Percentiles rank a stretch among this genome's conserved stretches.
These are phyloP conservation scores for Eristalis tenax DNA, from an alignment of 2,888 invertebrate genomes.

Conservation along the genomic window DNA sequence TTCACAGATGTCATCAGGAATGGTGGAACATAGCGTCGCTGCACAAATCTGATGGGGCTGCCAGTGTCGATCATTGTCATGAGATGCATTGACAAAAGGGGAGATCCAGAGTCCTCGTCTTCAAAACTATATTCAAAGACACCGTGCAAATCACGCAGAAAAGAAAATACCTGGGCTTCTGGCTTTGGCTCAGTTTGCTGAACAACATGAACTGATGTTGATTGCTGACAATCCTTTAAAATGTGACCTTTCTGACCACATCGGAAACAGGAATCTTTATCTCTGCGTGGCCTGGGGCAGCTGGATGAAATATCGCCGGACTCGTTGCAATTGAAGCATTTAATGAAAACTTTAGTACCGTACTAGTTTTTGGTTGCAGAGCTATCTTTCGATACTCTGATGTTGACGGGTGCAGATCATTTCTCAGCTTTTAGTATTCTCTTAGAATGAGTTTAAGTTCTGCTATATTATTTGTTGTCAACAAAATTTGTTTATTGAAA, in stretches of 20 bases:
- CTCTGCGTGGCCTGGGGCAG: slow-evolving; percentile 25
- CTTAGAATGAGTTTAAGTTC: slow-evolving; percentile 12
- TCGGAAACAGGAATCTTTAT: slow-evolving; percentile 25
- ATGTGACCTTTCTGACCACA: slow-evolving; percentile 36
- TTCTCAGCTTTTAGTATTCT: slow-evolving; percentile 30
- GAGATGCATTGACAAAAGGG: neutral
- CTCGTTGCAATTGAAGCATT: slow-evolving; percentile 36
- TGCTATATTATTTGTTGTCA: slow-evolving; percentile 22
- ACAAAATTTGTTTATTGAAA: slow-evolving; percentile 28
- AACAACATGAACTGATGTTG: slow-evolving; percentile 2
- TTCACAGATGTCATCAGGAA: slow-evolving; percentile 16
- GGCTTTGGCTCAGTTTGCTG: neutral
- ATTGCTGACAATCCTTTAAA: slow-evolving; percentile 16
- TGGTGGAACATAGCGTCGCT: slow-evolving; percentile 17
- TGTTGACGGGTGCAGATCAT: slow-evolving; percentile 13
- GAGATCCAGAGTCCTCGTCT: neutral
- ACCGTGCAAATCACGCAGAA: slow-evolving; percentile 31
- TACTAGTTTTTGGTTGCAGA: neutral
- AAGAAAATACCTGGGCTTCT: neutral
- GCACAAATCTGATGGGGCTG: slow-evolving; percentile 37
- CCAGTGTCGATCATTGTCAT: slow-evolving; percentile 27
- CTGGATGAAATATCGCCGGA: slow-evolving; percentile 7
- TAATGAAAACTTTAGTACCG: neutral
- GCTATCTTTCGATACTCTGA: neutral
- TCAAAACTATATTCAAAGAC: neutral